These are phyloP conservation scores for Aethina tumida DNA, from an alignment of 1,140 invertebrate genomes.

Conservation along the genomic window DNA sequence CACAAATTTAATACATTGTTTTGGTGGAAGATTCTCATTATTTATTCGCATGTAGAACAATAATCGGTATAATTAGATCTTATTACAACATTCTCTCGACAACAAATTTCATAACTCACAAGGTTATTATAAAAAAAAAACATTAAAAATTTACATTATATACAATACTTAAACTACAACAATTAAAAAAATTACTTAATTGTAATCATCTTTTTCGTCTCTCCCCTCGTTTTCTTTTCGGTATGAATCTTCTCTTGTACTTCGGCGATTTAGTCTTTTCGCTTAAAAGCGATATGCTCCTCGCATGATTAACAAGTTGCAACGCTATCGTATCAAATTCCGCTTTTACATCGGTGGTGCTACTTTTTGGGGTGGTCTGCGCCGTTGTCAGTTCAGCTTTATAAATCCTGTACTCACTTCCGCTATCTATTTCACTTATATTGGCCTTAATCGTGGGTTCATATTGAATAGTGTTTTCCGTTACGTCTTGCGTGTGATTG, in stretches of 20 bases:
- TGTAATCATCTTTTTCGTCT: too few relatives aligned
- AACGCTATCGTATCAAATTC: constrained; percentile 26
- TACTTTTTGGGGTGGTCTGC: constrained; percentile 10
- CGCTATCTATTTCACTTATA: constrained; percentile 9
- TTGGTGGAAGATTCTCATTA: too few relatives aligned
- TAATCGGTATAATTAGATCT: too few relatives aligned
- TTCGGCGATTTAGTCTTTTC: constrained; percentile 15
- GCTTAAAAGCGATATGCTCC: constrained; percentile 23
- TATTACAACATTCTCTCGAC: too few relatives aligned
- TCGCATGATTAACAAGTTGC: constrained; percentile 29
- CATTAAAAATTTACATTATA: too few relatives aligned
- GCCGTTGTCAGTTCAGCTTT: constrained; percentile 19
- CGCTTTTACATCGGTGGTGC: constrained; percentile 13
- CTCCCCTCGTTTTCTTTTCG: too few relatives aligned
- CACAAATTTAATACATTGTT: too few relatives aligned
- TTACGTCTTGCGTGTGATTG: constrained; percentile 7
- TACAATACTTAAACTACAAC: too few relatives aligned
- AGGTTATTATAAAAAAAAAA: too few relatives aligned
- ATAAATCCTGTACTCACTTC: constrained; percentile 18
- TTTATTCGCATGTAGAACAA: too few relatives aligned
- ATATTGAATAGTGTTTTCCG: constrained; percentile 5
- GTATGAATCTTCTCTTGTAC: constrained; percentile 19
- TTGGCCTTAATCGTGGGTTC: constrained; percentile 16
- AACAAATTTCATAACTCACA: too few relatives aligned
- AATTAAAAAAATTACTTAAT: too few relatives aligned